Evolutionary conservation across 1,140 invertebrate genomes (phyloP).

Genomic region (Papilio polytes): DNA sequence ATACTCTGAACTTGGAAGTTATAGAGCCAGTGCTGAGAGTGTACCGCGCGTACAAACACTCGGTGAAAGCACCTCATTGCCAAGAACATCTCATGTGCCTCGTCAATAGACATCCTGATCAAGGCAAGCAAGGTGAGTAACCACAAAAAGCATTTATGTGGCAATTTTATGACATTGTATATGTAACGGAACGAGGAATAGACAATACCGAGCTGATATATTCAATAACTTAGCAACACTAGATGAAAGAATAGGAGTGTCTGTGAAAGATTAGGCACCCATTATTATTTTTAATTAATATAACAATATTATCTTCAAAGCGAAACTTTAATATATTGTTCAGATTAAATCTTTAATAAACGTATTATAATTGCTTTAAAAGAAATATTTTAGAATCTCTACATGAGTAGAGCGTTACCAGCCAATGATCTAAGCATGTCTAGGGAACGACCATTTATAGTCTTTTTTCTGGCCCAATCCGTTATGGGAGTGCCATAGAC

Average conservation of each 20-base stretch:
- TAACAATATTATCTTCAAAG: no score
- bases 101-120: slow-evolving; percentile 86
- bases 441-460: no score
- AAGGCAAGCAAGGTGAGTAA: slow-evolving; percentile 75
- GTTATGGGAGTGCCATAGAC: no score
- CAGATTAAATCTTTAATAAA: no score
- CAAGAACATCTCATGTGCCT: slow-evolving; percentile 90
- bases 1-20: slow-evolving; percentile 91
- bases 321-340: no score
- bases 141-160: background rate
- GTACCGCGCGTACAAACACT: slow-evolving; percentile 90
- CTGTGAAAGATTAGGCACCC: background rate
- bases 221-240: background rate
- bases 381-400: no score
- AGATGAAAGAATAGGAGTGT: background rate
- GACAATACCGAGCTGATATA: background rate
- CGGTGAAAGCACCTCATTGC: slow-evolving; percentile 87
- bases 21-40: slow-evolving; percentile 91
- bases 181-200: background rate
- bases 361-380: no score
- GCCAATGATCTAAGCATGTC: no score
- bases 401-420: no score
- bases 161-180: background rate
- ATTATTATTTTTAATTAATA: no score
- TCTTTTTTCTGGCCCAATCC: no score